Evolutionary conservation across 2,888 invertebrate species (phyloP), one percentile per base, ranked within the genome.

Genomic region (Aleiodes testaceus): DNA sequence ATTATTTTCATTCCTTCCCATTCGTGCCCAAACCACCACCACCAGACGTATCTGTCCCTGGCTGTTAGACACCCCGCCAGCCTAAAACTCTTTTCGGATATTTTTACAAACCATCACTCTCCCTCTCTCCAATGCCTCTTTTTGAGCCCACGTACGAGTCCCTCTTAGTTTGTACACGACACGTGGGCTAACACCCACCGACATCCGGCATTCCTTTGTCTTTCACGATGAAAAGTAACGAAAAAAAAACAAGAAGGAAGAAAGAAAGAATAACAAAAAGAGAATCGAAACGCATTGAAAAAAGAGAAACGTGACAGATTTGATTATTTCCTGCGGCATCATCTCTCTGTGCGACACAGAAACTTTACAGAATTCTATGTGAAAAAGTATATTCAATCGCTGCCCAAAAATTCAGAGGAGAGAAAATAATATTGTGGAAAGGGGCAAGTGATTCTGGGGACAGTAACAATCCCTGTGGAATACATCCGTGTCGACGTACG

Each of bases 1-100:
- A 85, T 85, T 86, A 86, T 86, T 86, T 85, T 85, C 85, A 86
- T 85, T 86, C 82, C 86, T 86, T 85, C 80, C 76, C 78, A 74
- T 75, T 70, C 80, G 80, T 77, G 44, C 47, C 61, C 78, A 66
- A 69, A 70, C 72, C 47, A 67, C 78, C 66, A 69, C 72, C 72
- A 50, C 67, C 67, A 65, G 65, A 69, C 73, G 64, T 73, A 61
- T 70, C 69, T 65, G 66, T 69, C 47, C 70, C 52, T 45, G 36
- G 66, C 69, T 73, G 64, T 71, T 74, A 69, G 68, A 47, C 61
- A n/a, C 44, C 47, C 63, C 42, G 49, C 53, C 59, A 59, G 55
- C 66, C 72, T 66, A 70, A 69, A 70, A 63, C 66, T 76, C 75
- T 74, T 70, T 72, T 69, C 72, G 74, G 69, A 68, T 66, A 72